Conservation (phyloP, 2,888 invertebrate species). For the Epistrophe eligans region DNA sequence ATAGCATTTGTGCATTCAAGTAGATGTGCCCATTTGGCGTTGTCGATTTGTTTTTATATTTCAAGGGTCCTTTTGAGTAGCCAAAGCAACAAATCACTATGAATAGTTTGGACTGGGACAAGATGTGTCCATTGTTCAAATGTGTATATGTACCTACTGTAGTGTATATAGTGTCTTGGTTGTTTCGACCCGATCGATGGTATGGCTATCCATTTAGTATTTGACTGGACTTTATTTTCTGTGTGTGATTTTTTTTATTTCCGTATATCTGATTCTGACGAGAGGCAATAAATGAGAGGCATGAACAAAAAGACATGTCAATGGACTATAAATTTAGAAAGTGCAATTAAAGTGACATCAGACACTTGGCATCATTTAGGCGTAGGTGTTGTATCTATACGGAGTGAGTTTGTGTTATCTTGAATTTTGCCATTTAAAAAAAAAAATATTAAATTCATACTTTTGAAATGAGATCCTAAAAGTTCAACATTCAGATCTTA, state of each 20-base stretch:
- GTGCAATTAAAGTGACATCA: conserved; percentile 53
- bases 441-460: no score
- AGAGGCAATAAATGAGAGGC: conserved; percentile 45
- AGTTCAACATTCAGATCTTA: no score
- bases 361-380: conserved; percentile 43
- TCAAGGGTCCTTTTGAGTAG: conserved; percentile 45
- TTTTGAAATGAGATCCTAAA: no score
- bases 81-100: conserved; percentile 58
- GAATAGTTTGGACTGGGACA: conserved; percentile 42
- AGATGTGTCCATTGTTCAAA: conserved; percentile 19
- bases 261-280: conserved; percentile 12
- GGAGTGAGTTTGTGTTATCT: not conserved
- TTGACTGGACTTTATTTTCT: conserved; percentile 26
- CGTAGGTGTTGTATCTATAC: conserved; percentile 38
- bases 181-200: not conserved
- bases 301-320: conserved; percentile 23
- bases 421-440: no score
- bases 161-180: no score
- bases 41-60: conserved; percentile 49
- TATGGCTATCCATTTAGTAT: conserved; percentile 54
- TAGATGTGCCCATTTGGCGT: conserved; percentile 42
- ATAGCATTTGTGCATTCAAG: conserved; percentile 63
- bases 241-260: conserved; percentile 22
- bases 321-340: conserved; percentile 52
- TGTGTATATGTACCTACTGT: not conserved